Base-by-base conservation (phyloP, 1,140 invertebrate species). In the Luehdorfia chinensis region DNA sequence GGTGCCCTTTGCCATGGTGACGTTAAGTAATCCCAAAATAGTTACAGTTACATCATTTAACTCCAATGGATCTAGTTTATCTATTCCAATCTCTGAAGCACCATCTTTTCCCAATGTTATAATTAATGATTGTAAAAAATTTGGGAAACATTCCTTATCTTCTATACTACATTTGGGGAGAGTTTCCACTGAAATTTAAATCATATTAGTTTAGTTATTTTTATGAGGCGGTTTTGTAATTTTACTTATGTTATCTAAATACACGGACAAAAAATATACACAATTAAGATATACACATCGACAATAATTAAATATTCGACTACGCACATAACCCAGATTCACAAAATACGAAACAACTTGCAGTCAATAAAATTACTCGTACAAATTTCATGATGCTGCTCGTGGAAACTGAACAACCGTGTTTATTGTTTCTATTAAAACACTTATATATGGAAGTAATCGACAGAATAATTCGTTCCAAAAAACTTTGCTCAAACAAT, bases 111-210 rank as follows among this genome's bases (percentile, higher is more conserved):
- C 54, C 7, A 55, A 25, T 4, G 57, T 41, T 8, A 39, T 39
- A 0, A 74, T 11, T 1, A 61, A 21, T 9, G 33, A 43, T 21
- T 59, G 45, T 9, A 50, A 50, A 1, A 52, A 6, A 0, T 43
- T 36, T 11, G 18, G 59, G 7, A 50, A 15, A 15, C 71, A 74
- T 37, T 57, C 49, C n/a, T n/a, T n/a, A n/a, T n/a, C n/a, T n/a
- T n/a, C n/a, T n/a, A n/a, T n/a, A n/a, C n/a, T n/a, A n/a, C n/a
- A 73, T 62, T 67, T 67, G 25, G 2, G 14, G 33, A 70, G 21
- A 2, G 39, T 58, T 4, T 69, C 59, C 30, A 66, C 69, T 73
- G 52, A 39, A 69, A 69, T 14, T 13, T 27, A n/a, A n/a, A n/a
- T n/a, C n/a, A n/a, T n/a, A n/a, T n/a, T n/a, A n/a, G n/a, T n/a